Conservation (phyloP, 2,888 invertebrate genomes). For the Pachliopta kotzebuea region DNA sequence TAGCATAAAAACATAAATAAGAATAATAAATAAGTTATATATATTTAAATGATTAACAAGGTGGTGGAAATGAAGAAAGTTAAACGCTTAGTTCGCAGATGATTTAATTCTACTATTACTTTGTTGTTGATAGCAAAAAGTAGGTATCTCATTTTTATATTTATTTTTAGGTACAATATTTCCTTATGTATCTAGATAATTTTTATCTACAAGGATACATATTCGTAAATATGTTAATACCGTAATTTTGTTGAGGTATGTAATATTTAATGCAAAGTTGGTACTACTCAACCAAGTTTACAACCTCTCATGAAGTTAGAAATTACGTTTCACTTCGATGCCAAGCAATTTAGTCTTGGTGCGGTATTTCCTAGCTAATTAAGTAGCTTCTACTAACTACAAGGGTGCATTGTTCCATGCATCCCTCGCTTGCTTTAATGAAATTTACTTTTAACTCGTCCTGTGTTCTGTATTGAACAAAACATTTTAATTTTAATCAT, state of each 20-base stretch:
- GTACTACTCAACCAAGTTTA: conserved; percentile 16
- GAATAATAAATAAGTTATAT: no score
- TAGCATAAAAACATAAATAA: no score
- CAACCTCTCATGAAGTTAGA: conserved; percentile 25
- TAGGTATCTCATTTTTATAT: no score
- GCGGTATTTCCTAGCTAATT: conserved; percentile 29
- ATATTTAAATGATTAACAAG: no score
- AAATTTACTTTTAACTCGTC: conserved; percentile 13
- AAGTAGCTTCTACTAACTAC: conserved; percentile 27
- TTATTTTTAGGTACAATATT: no score
- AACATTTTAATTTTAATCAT: conserved; percentile 1
- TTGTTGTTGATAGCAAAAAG: no score
- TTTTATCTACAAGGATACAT: neutral
- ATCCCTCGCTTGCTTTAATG: conserved; percentile 20
- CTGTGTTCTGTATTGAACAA: neutral
- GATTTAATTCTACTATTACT: no score
- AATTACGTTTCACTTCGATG: conserved; percentile 30
- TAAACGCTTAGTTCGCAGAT: no score
- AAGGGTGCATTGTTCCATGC: conserved; percentile 22
- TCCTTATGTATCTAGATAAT: neutral
- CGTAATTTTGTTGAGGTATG: neutral
- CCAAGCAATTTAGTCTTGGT: conserved; percentile 29
- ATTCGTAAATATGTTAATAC: neutral
- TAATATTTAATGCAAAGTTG: conserved; percentile 10
- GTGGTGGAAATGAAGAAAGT: no score